Base-by-base conservation (phyloP, 2,113 vertebrate genomes). In the Willisornis vidua region DNA sequence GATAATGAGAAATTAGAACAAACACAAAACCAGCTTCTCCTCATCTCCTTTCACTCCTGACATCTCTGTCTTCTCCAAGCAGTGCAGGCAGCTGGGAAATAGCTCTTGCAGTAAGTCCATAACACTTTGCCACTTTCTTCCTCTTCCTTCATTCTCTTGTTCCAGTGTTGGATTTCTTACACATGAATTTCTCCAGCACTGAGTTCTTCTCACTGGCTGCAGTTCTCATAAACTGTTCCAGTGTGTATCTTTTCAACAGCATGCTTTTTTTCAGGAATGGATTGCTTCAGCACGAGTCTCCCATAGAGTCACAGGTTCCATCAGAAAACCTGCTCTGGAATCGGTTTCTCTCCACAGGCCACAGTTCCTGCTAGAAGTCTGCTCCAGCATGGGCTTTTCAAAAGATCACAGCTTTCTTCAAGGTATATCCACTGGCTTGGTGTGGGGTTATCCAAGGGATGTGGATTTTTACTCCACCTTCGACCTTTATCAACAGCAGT, bases 61-160 rank as follows among this genome's bases (percentile, higher is more conserved):
- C 1, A 48, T 89, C 33, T 57, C 7, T 59, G 65, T 28, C 8
- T 68, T 28, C 28, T 84, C 52, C 9, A 10, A 65, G 66, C 2
- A 6, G 13, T 2, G 3, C 18, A 70, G 33, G 4, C 3, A 4
- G 5, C 8, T 54, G 43, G 14, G 45, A 72, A 58, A 62, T n/a
- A 9, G 10, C 17, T 78, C 35, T 39, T 1, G 1, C 1, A 3
- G 3, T 28, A 77, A 49, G 6, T 28, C 57, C 11, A 2, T 29
- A 51, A 61, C 4, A 45, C 7, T 48, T 76, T 33, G 23, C 14
- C 7, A 26, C 43, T 81, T 87, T 35, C 49, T 72, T 57, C 22
- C 63, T 37, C 24, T 73, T 52, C 43, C 12, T 81, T 10, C 51
- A 7, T 76, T 62, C 22, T 3, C 6, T n/a, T 43, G 10, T 31